Base-by-base conservation (phyloP, 2,797 vertebrate species). In the Sebastiscus tertius region DNA sequence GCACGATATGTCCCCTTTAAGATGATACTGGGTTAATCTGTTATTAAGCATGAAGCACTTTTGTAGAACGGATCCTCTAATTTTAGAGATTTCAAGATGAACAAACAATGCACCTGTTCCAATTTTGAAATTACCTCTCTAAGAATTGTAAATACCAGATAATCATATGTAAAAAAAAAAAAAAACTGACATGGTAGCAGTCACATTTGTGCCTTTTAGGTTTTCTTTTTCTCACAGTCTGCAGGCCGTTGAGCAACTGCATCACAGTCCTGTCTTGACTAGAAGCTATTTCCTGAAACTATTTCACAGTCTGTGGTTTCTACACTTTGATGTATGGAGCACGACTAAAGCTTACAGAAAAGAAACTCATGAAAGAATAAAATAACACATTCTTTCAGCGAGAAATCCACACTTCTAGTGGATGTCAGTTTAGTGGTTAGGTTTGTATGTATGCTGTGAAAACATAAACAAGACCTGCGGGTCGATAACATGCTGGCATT, bases 261-360 rank as follows among this genome's bases (percentile, higher is more conserved):
- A 75, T 26, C 6, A 14, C 59, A 46, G 62, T 31, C 0, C 8
- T 34, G 62, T 69, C 82, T 55, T 87, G 82, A 83, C 85, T 77
- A 59, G 52, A 80, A 36, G 64, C 46, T 6, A 80, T 81, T 93
- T 92, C 91, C 92, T 93, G 86, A 75, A 85, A 82, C 31, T 31
- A 18, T 66, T 77, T 76, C 72, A 79, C 71, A 79, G 71, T 34
- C 18, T 76, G 83, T n/a, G 78, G 82, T 82, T 73, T 65, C 8
- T 14, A n/a, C 31, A 16, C 52, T 76, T 58, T 62, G 36, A 67
- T 26, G 7, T 49, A 31, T 77, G 75, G 6, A n/a, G 68, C 61
- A 85, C 74, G 39, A 26, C 31, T 6, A 0, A 16, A 49, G 13
- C 5, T 66, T 1, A 6, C 6, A 13, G 14, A 31, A 60, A 60